Evolutionary conservation across 2,888 invertebrate genomes (phyloP).

Genomic region (Thera britannica): DNA sequence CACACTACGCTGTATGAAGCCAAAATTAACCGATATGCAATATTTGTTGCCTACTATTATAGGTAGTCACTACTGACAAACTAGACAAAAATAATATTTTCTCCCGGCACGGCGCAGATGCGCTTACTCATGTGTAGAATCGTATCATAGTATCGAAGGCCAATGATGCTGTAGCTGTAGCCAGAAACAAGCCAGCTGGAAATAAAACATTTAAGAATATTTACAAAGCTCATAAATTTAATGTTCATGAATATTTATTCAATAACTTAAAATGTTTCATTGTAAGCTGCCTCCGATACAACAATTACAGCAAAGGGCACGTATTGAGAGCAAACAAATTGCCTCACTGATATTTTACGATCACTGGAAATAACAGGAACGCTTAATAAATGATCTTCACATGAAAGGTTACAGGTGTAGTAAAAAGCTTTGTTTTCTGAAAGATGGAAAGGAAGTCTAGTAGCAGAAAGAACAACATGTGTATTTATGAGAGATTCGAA

Average conservation of each 20-base stretch:
- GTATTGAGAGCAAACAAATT: constrained; percentile 55
- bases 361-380: constrained; percentile 40
- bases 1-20: too few relatives aligned
- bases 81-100: background rate
- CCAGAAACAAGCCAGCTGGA: constrained; percentile 8
- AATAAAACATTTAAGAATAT: constrained; percentile 17
- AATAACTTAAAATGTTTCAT: constrained; percentile 22
- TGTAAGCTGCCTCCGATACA: constrained; percentile 23
- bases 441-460: constrained; percentile 8
- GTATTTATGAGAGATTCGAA: background rate
- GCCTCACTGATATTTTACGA: constrained; percentile 49
- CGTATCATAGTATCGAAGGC: background rate
- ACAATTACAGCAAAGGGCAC: constrained; percentile 35
- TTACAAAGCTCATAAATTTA: constrained; percentile 17
- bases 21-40: too few relatives aligned
- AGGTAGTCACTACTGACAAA: background rate
- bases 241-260: constrained; percentile 23
- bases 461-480: background rate
- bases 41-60: background rate
- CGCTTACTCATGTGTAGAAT: background rate
- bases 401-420: constrained; percentile 36
- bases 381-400: constrained; percentile 38
- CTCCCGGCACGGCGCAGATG: background rate
- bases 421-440: constrained; percentile 26
- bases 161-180: background rate